Conservation (phyloP, 2,113 vertebrate genomes). For the Sialia sialis region DNA sequence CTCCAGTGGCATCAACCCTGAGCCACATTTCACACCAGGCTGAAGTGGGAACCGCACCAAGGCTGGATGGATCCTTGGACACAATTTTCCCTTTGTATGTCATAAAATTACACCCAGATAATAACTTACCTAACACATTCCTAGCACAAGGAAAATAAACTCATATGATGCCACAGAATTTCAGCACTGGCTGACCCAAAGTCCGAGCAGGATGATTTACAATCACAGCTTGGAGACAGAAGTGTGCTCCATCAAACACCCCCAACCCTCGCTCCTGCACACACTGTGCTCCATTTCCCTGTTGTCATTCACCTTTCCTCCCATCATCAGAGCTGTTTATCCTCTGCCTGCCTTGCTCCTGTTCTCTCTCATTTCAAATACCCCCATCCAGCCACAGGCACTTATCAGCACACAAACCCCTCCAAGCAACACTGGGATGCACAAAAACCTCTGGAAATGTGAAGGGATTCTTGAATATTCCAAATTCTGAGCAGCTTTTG, state of each 20-base stretch:
- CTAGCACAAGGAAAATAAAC: neutral
- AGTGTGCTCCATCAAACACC: neutral
- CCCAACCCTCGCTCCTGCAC: accelerated
- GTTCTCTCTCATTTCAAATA: neutral
- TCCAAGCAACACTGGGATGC: neutral
- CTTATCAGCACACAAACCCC: neutral
- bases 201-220: accelerated
- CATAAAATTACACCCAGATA: neutral
- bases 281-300: accelerated
- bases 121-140: neutral
- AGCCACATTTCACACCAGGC: neutral
- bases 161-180: neutral
- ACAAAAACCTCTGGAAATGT: neutral
- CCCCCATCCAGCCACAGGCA: neutral
- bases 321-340: neutral
- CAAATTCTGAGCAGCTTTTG: neutral
- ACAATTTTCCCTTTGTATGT: neutral
- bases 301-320: neutral
- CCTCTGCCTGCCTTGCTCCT: neutral
- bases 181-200: neutral
- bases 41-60: neutral
- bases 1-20: accelerated
- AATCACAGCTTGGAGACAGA: accelerated
- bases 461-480: neutral
- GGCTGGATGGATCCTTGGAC: neutral